Evolutionary conservation across 2,797 vertebrate genomes (phyloP), one percentile per base, ranked within the genome.

Genomic region (Hydrolagus colliei): DNA sequence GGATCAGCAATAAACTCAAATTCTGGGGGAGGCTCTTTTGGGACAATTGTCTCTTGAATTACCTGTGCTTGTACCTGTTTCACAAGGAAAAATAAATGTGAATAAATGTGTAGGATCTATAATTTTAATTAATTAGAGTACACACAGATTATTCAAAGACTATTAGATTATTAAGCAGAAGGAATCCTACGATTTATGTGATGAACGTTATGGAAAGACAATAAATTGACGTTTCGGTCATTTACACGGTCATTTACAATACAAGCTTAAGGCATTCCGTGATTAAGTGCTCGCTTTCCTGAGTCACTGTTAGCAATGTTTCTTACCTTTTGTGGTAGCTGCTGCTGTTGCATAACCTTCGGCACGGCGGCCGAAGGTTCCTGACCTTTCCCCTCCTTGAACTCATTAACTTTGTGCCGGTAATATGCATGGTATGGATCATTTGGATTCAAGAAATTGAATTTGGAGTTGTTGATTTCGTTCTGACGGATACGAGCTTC

Each of bases 351-450:
- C 98, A 99, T 99, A 89, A 98, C 98, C 91, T 99, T 99, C 10
- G 98, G 98, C 85, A 99, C 96, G 0, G 97, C 97, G 2, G 98
- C 97, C 0, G 98, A 99, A 5, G 98, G 98, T 86, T 99, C 98
- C 93, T 97, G 97, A 0, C 93, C 98, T 89, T 98, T 99, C 22
- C 98, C 98, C 91, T 99, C 98, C 88, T 98, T 99, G 92, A 99
- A 99, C 91, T 99, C 98, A 63, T 96, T 99, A 94, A 99, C 98
- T 86, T 99, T 99, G 92, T 99, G 98, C 22, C 97, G 96, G 90
- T 99, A 99, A 92, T 99, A 99, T 65, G 98, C 96, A 97, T 99
- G 98, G 90, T 99, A 99, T 3, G 98, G 98, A 87, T 99, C 98
- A 0, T 94, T 99, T 0, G 97, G 97, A 89, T 99, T 99, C 92